Conservation (phyloP, 1,140 invertebrate genomes). For the Teleopsis dalmanni region DNA sequence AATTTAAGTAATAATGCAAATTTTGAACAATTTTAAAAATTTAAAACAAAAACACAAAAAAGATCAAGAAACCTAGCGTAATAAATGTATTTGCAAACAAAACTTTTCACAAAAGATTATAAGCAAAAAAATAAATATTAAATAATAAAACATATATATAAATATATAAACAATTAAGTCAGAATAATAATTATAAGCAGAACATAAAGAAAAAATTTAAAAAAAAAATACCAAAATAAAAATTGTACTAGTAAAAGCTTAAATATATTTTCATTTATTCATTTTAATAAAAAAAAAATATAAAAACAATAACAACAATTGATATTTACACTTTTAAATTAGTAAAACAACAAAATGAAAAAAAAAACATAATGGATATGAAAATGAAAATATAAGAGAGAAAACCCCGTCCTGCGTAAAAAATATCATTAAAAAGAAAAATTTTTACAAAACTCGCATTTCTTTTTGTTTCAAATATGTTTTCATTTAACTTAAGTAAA, state of each 20-base stretch:
- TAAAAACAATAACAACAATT: slow-evolving; percentile 9
- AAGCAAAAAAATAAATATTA: slow-evolving; percentile 7
- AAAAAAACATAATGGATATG: slow-evolving; percentile 19
- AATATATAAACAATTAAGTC: neutral
- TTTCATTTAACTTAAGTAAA: slow-evolving; percentile 7
- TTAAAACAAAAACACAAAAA: neutral
- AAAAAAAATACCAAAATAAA: slow-evolving; percentile 4
- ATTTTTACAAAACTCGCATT: slow-evolving; percentile 15
- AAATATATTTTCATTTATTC: slow-evolving; percentile 12
- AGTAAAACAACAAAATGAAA: slow-evolving; percentile 32
- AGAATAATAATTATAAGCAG: slow-evolving; percentile 1
- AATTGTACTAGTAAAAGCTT: slow-evolving; percentile 10
- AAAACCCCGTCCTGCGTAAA: slow-evolving; percentile 43
- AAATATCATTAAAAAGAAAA: slow-evolving; percentile 16
- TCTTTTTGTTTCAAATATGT: slow-evolving; percentile 26
- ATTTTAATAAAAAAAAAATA: slow-evolving; percentile 9
- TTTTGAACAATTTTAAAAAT: neutral
- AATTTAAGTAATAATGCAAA: neutral
- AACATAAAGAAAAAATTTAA: neutral
- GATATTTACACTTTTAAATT: slow-evolving; percentile 29
- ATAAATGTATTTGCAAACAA: slow-evolving; percentile 7
- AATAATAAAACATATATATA: slow-evolving; percentile 16
- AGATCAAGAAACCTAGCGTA: neutral
- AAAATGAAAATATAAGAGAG: slow-evolving; percentile 41
- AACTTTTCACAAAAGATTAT: neutral